Evolutionary conservation across 2,797 vertebrate species (phyloP).

Genomic region (Crocodylus rhombifer): DNA sequence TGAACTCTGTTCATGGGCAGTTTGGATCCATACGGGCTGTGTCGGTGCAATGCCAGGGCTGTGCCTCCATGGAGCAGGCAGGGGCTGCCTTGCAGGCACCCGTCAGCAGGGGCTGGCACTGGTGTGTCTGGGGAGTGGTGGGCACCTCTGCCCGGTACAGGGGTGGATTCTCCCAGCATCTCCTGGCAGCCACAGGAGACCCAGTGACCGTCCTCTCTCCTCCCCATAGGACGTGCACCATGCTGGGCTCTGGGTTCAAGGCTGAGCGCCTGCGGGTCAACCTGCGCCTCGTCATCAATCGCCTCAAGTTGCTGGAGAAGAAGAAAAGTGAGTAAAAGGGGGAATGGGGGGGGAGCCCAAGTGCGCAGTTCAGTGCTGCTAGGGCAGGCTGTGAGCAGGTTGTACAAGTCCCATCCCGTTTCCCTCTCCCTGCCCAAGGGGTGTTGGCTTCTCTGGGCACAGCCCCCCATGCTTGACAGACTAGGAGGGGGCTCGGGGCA

Average conservation of each 20-base stretch:
- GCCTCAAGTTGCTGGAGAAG: conserved; percentile 97
- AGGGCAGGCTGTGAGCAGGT: too few relatives aligned
- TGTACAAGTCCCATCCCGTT: background rate
- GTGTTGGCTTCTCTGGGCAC: background rate
- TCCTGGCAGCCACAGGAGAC: background rate
- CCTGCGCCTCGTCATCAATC: conserved; percentile 95
- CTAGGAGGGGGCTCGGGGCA: background rate
- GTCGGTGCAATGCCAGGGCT: too few relatives aligned
- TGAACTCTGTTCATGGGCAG: too few relatives aligned
- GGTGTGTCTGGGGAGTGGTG: background rate
- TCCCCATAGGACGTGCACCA: conserved; percentile 72
- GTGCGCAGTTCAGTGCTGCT: too few relatives aligned
- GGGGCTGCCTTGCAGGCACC: background rate
- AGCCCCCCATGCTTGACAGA: background rate
- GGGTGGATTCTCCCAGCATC: background rate
- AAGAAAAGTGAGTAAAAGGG: conserved; percentile 94
- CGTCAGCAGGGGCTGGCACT: background rate
- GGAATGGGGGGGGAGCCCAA: background rate
- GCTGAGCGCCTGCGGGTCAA: conserved; percentile 95
- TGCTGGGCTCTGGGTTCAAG: conserved; percentile 96
- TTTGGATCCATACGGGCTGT: too few relatives aligned
- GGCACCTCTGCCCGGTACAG: background rate
- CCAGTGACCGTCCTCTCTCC: background rate
- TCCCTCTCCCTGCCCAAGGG: too few relatives aligned
- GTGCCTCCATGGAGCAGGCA: too few relatives aligned